Base-by-base conservation (phyloP, 2,113 vertebrate species). In the Beaufortia kweichowensis region DNA sequence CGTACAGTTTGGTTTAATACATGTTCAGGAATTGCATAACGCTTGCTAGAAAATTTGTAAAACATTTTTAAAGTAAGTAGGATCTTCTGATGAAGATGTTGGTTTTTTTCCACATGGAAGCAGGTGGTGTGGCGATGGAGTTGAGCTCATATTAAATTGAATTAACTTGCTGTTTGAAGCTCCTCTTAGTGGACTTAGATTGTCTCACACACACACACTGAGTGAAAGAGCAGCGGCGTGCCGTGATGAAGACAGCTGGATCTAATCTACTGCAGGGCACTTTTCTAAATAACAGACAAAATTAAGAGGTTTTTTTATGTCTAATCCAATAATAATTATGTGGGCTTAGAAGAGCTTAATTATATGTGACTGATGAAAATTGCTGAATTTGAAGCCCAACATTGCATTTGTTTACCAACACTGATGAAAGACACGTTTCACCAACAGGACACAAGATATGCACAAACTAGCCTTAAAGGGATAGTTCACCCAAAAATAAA, bases 201-300 rank as follows among this genome's bases (percentile, higher is more conserved):
- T 75, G 41, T 23, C 8, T 41, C 10, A 2, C 7, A 57, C 56
- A 46, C 33, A 35, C 24, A 50, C 26, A 21, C 48, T 48, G 24
- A 23, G 35, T 17, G 26, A 53, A 28, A 23, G n/a, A 76, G 15
- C 43, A 46, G 43, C 43, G 15, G 71, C 68, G 21, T 43, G 56
- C 7, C 7, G 23, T 77, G 23, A 75, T 73, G 81, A 50, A 76
- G 31, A 79, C 72, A 77, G 64, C 75, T 81, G 71, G 69, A 62
- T 29, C 77, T 77, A 82, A 83, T 79, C 80, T 65, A 48, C 66
- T 24, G 28, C 43, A 10, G 29, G 72, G 35, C 24, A 59, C 43
- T 56, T 72, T 66, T 77, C 80, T 75, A 68, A 72, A 46, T 69
- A 66, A 75, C 60, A 50, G 64, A 7, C 46, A 69, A 71, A 67